Percentiles rank a stretch among this genome's conserved stretches.
phyloP scores from a whole-genome alignment of 2,113 vertebrate genomes.

The Pelvicachromis taeniatus region DNA sequence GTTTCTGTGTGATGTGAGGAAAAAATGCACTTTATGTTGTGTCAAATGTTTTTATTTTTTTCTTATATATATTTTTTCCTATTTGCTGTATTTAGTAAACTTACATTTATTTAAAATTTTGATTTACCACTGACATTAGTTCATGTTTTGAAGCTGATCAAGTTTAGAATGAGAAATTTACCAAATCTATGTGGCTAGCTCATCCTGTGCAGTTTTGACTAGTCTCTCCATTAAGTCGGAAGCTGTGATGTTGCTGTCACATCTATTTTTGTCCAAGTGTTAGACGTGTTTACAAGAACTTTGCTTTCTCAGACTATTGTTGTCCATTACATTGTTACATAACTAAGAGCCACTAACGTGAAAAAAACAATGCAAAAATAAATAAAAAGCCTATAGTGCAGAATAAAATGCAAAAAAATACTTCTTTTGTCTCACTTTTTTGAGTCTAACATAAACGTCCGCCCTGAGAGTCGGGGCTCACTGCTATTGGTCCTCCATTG shows the following conservation, averaged over 20 bases:
- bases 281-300: conserved; percentile 10
- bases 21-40: conserved; percentile 72
- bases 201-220: conserved; percentile 10
- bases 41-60: conserved; percentile 27
- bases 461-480: background rate
- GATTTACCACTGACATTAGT: conserved; percentile 6
- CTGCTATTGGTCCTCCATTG: conserved; percentile 2
- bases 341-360: conserved; percentile 54
- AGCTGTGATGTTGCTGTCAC: conserved; percentile 18
- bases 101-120: conserved; percentile 20
- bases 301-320: conserved; percentile 7
- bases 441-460: background rate
- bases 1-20: conserved; percentile 25
- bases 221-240: conserved; percentile 9
- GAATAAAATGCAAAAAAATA: conserved; percentile 53
- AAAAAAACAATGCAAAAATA: conserved; percentile 53
- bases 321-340: conserved; percentile 26
- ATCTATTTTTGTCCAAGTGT: conserved; percentile 20
- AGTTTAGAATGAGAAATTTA: conserved; percentile 21
- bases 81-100: conserved; percentile 43
- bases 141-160: background rate
- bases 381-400: conserved; percentile 48
- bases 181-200: conserved; percentile 19
- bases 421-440: background rate
- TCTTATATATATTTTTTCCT: conserved; percentile 6